These are phyloP conservation scores for Drosophila lutescens DNA, from an alignment of 2,888 invertebrate genomes.

Conservation along the genomic window DNA sequence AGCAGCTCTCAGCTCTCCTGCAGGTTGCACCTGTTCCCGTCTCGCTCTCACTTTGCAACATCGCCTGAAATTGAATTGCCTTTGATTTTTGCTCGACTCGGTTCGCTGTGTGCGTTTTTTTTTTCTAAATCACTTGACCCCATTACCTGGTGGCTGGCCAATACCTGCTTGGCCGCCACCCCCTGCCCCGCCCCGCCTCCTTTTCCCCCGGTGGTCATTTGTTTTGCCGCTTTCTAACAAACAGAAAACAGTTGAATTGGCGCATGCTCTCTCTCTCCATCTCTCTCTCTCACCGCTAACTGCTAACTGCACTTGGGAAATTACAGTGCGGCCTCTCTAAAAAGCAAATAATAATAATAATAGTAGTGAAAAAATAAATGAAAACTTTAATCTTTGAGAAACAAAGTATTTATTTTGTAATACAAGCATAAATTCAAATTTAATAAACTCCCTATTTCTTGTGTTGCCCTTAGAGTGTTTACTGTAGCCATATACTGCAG, in stretches of 20 bases:
- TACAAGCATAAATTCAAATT: not conserved
- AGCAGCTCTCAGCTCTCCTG: conserved; percentile 47
- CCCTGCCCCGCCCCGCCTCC: conserved; percentile 15
- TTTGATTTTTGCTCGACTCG: conserved; percentile 16
- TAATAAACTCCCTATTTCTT: not conserved
- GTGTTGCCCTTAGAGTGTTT: not conserved
- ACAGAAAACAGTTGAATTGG: conserved; percentile 78
- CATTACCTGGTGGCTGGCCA: conserved; percentile 75
- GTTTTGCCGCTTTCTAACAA: conserved; percentile 79
- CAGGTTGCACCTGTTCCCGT: conserved; percentile 70
- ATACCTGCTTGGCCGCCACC: conserved; percentile 33
- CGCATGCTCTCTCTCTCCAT: conserved; percentile 55
- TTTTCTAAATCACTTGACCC: conserved; percentile 78
- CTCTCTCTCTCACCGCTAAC: conserved; percentile 1
- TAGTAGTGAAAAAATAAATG: too few relatives aligned
- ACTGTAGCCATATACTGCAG: not conserved
- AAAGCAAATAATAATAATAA: too few relatives aligned
- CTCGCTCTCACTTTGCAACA: conserved; percentile 13
- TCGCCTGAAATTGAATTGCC: conserved; percentile 1
- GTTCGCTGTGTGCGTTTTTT: conserved; percentile 10
- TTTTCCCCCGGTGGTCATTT: conserved; percentile 62
- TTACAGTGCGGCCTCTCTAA: not conserved
- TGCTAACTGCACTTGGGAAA: conserved; percentile 26
- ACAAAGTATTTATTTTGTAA: not conserved
- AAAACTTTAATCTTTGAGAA: too few relatives aligned